These are phyloP conservation scores for Dasypus novemcinctus DNA, from an alignment of 2,113 vertebrate genomes.

Conservation along the genomic window DNA sequence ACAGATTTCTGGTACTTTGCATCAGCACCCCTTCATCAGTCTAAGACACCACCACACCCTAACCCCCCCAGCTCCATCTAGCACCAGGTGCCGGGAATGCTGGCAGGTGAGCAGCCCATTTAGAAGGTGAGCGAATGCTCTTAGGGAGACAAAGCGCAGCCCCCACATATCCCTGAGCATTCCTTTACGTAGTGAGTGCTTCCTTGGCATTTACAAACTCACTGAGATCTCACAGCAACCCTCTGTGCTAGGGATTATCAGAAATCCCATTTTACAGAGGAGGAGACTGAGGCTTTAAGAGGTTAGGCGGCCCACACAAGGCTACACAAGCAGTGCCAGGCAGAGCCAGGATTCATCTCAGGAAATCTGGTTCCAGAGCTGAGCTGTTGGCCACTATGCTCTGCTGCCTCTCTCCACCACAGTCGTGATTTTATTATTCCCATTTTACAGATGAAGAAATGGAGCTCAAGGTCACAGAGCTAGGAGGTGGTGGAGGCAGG, in stretches of 20 bases:
- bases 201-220: neutral
- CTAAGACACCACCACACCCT: no score
- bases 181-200: neutral
- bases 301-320: neutral
- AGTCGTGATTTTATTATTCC: neutral
- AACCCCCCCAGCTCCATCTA: neutral
- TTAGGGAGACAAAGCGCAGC: neutral
- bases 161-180: no score
- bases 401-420: neutral
- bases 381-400: neutral
- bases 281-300: neutral
- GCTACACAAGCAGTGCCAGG: neutral
- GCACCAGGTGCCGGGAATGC: neutral
- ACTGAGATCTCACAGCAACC: neutral
- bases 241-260: neutral
- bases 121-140: neutral
- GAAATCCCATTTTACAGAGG: neutral
- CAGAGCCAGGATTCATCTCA: neutral
- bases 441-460: slow-evolving; percentile 23
- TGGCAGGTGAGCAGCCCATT: neutral
- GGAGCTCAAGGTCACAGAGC: neutral
- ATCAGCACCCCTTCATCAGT: no score
- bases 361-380: neutral
- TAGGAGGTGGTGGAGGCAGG: neutral
- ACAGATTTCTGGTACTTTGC: no score